These are phyloP conservation scores for Synanthedon andrenaeformis DNA, from an alignment of 2,888 invertebrate species.

Conservation along the genomic window DNA sequence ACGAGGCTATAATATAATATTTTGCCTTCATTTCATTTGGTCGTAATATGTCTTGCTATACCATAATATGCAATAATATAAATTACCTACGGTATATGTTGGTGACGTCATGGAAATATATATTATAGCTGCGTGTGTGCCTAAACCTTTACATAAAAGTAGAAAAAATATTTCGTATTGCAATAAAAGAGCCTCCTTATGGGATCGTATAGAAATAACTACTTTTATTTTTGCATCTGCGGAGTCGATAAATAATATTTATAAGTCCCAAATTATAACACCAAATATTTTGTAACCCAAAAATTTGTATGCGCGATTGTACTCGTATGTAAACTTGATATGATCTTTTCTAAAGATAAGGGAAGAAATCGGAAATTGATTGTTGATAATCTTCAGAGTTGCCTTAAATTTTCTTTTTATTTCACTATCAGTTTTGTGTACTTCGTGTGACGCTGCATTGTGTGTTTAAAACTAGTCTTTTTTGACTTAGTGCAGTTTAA, in stretches of 20 bases:
- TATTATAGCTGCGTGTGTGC: too few relatives aligned
- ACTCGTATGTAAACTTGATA: conserved; percentile 19
- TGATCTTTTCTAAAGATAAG: conserved; percentile 3
- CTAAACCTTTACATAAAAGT: too few relatives aligned
- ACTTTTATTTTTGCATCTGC: conserved; percentile 15
- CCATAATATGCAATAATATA: too few relatives aligned
- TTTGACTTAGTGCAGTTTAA: neutral
- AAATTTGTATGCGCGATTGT: conserved; percentile 18
- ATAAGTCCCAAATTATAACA: conserved; percentile 49
- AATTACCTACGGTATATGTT: too few relatives aligned
- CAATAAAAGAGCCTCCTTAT: too few relatives aligned
- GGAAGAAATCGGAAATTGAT: conserved; percentile 12
- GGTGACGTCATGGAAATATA: too few relatives aligned
- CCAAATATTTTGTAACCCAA: conserved; percentile 40
- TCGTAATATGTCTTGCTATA: too few relatives aligned
- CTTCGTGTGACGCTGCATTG: conserved; percentile 8
- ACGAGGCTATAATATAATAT: too few relatives aligned
- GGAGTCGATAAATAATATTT: conserved; percentile 15
- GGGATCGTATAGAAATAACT: conserved; percentile 23
- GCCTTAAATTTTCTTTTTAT: conserved; percentile 8
- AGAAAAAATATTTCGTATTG: too few relatives aligned
- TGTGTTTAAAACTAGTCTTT: conserved; percentile 1
- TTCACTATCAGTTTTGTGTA: conserved; percentile 5
- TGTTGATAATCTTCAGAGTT: conserved; percentile 13
- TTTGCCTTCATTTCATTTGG: too few relatives aligned